Conservation (phyloP, 2,113 vertebrate species). For the Ailuropoda melanoleuca region DNA sequence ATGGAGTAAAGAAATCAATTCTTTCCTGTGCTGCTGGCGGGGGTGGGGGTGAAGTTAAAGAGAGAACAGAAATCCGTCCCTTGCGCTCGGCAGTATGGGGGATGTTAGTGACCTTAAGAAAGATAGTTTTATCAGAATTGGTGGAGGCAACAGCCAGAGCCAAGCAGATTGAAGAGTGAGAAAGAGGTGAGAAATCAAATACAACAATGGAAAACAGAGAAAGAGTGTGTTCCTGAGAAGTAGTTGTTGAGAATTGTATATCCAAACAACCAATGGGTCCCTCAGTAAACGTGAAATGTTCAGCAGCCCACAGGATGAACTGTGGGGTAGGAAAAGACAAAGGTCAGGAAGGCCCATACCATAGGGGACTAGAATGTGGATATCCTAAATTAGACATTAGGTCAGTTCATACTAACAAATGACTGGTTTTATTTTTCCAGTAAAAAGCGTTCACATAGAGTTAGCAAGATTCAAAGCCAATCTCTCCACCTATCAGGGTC, state of each 20-base stretch:
- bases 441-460: background rate
- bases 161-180: background rate
- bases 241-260: background rate
- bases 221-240: background rate
- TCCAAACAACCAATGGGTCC: background rate
- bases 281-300: background rate
- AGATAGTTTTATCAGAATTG: background rate
- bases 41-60: background rate
- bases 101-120: background rate
- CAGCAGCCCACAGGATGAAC: background rate
- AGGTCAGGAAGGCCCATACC: background rate
- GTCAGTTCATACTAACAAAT: background rate
- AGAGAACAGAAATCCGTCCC: background rate
- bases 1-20: background rate
- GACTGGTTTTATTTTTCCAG: background rate
- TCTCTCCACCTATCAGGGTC: background rate
- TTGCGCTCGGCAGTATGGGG: background rate
- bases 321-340: background rate
- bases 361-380: too few relatives aligned
- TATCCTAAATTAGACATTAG: background rate
- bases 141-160: background rate
- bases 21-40: background rate
- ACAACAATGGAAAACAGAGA: background rate
- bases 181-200: background rate
- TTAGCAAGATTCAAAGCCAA: background rate